phyloP scores from a whole-genome alignment of 2,797 vertebrate species.

The Botia almorhae region DNA sequence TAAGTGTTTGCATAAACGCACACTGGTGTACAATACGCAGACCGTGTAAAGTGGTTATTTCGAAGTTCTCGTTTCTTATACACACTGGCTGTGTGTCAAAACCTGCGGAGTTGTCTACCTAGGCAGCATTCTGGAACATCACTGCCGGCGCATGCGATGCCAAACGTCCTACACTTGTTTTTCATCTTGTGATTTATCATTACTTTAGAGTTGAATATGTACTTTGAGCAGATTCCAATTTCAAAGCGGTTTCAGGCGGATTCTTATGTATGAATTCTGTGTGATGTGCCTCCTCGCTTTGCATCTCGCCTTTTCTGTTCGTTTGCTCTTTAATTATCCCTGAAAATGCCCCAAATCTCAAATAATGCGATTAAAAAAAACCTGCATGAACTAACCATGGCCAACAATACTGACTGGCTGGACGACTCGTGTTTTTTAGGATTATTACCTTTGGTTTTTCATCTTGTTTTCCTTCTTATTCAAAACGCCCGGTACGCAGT shows the following conservation, averaged over 20 bases:
- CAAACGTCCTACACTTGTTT: background rate
- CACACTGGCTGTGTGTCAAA: background rate
- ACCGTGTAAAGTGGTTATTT: too few species aligned
- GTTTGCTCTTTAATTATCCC: too few species aligned
- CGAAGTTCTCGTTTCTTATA: background rate
- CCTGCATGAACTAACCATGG: background rate
- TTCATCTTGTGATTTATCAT: too few species aligned
- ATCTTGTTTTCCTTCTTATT: constrained; percentile 90
- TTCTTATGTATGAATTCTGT: too few species aligned
- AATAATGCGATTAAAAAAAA: too few species aligned
- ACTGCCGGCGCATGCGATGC: background rate
- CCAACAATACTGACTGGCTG: background rate
- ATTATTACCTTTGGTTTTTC: constrained; percentile 78
- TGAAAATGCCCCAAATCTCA: too few species aligned
- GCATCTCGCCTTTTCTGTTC: too few species aligned
- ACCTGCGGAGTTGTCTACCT: background rate
- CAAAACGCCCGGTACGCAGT: constrained; percentile 95
- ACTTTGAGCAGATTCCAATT: too few species aligned
- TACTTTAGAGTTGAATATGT: too few species aligned
- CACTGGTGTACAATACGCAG: background rate
- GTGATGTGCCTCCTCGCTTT: too few species aligned
- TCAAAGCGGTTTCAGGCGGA: too few species aligned
- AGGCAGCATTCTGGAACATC: background rate
- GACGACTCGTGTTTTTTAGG: background rate
- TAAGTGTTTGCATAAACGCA: too few species aligned